A percentile compares a stretch with the other conserved stretches of the same genome.
phyloP scores from a whole-genome alignment of 2,797 vertebrate species.

The Hypotaenidia okinawae region DNA sequence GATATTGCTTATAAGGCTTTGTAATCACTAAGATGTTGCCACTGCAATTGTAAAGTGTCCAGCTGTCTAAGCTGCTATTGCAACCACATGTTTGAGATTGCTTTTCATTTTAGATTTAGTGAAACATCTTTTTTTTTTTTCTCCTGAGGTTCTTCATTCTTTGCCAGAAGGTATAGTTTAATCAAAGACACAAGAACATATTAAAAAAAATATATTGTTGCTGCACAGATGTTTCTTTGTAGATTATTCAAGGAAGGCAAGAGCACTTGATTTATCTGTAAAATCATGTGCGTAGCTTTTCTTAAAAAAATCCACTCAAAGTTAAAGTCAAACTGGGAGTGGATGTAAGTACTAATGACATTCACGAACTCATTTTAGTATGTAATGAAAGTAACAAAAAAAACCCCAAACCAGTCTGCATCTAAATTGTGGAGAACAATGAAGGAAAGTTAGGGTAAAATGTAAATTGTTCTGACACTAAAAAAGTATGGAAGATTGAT shows the following conservation, averaged over 20 bases:
- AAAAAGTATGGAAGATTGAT: conserved; percentile 10
- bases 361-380: not conserved
- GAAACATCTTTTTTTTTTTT: not conserved
- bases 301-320: not conserved
- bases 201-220: not conserved
- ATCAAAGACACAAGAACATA: not conserved
- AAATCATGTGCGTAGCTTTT: not conserved
- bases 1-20: not conserved
- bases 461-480: not conserved
- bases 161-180: not conserved
- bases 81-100: not conserved
- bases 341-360: not conserved
- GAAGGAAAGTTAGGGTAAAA: not conserved
- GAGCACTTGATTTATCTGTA: not conserved
- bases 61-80: not conserved
- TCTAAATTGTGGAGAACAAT: not conserved
- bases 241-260: not conserved
- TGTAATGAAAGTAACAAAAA: not conserved
- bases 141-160: not conserved
- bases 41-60: not conserved
- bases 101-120: not conserved
- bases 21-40: not conserved
- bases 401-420: not conserved
- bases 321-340: not conserved
- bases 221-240: not conserved